A percentile compares a stretch with the other conserved stretches of the same genome.
Conservation (phyloP, 2,797 vertebrate species). For the Antrozous pallidus region DNA sequence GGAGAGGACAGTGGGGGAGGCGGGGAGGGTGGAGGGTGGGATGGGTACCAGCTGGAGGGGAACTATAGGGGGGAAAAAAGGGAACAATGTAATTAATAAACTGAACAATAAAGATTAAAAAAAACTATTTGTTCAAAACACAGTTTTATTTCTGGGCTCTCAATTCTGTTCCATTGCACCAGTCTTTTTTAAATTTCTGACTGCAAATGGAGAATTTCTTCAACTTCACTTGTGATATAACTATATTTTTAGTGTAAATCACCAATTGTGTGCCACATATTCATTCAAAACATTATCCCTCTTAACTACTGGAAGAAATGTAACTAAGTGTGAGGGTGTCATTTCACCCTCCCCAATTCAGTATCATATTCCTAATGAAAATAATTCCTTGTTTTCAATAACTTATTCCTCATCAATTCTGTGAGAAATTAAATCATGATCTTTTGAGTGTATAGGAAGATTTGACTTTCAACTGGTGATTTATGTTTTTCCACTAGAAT, state of each 20-base stretch:
- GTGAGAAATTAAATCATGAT: background rate
- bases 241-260: background rate
- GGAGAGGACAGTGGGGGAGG: too few species aligned
- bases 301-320: background rate
- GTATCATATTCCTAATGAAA: background rate
- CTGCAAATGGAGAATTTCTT: background rate
- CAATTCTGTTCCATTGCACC: background rate
- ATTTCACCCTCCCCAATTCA: background rate
- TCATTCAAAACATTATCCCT: background rate
- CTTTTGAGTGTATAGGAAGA: background rate
- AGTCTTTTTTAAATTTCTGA: background rate
- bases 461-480: background rate
- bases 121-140: background rate
- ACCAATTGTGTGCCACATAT: background rate
- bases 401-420: background rate
- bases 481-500: background rate
- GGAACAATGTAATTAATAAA: too few species aligned
- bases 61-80: too few species aligned
- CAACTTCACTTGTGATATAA: background rate
- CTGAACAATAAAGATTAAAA: too few species aligned
- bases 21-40: too few species aligned
- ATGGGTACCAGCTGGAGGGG: too few species aligned
- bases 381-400: background rate
- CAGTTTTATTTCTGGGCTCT: background rate
- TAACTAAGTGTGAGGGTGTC: background rate